These are phyloP conservation scores for Apistogramma diplotaenia DNA, from an alignment of 2,113 vertebrate genomes.

Conservation along the genomic window DNA sequence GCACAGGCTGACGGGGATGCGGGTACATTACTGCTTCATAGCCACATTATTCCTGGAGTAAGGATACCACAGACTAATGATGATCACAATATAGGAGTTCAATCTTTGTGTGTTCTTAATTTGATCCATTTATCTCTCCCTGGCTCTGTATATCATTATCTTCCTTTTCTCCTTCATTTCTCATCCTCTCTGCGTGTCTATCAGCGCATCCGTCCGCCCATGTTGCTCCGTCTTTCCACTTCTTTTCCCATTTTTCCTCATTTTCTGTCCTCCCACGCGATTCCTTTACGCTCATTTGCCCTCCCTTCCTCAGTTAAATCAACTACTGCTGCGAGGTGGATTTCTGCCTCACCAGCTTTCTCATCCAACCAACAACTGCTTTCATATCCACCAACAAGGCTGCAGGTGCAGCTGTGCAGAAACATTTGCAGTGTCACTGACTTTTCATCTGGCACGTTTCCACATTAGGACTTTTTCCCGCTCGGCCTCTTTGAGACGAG, in stretches of 20 bases:
- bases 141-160: slow-evolving; percentile 17
- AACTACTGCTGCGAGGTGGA: not conserved
- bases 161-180: slow-evolving; percentile 8
- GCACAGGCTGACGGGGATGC: not conserved
- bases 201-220: not conserved
- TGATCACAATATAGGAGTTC: not conserved
- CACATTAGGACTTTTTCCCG: not conserved
- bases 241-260: slow-evolving; percentile 12
- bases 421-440: not conserved
- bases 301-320: not conserved
- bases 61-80: slow-evolving; percentile 1
- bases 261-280: slow-evolving; percentile 31
- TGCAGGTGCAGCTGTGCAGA: not conserved
- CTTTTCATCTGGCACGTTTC: not conserved
- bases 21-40: not conserved
- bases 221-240: slow-evolving; percentile 5
- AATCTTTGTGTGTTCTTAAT: slow-evolving; percentile 46
- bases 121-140: slow-evolving; percentile 8
- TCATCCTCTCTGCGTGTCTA: not conserved
- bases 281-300: not conserved
- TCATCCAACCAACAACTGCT: not conserved
- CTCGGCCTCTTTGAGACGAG: not conserved
- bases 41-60: slow-evolving; percentile 12
- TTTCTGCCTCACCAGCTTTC: slow-evolving; percentile 39
- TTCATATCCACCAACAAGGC: not conserved